Base-by-base conservation (phyloP, 2,888 invertebrate genomes). In the Epiblema foenella region DNA sequence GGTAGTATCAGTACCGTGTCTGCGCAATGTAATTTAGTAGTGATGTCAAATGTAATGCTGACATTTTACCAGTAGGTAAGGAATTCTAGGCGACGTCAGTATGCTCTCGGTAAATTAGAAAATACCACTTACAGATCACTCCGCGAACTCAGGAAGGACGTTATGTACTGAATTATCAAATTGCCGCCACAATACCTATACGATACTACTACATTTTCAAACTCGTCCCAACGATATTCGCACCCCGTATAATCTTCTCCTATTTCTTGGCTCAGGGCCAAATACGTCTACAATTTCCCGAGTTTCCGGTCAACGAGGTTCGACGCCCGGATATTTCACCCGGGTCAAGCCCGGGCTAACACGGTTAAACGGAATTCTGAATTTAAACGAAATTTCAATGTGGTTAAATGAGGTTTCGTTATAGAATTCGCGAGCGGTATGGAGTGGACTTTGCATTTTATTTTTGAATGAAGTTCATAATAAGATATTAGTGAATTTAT, bases 231-330 rank as follows among this genome's bases (percentile, higher is more conserved):
- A 33, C 8, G 18, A 24, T 9, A 42, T 57, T 58, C 42, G 4
- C 46, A 49, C 29, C 46, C 46, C 10, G 20, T 9, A 49, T 46
- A 60, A 60, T 24, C 29, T 46, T 49, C 46, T 60, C 60, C 18
- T 29, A 46, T 49, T 63, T 66, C 56, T 46, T 68, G 68, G 68
- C 56, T 9, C 56, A 17, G 37, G 33, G 68, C 68, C 68, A 68
- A 68, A 54, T 56, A 24, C 59, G 20, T 66, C 66, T 66, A 57
- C 65, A 57, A 65, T 65, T 65, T 56, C 42, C 65, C 68, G 60
- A n/a, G 4, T 15, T 17, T 9, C 68, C 46, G n/a, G 56, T 60
- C 18, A 29, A 29, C 56, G 37, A 24, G 54, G 60, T 56, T 59
- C 29, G 59, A 37, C 68, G 56, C 46, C 68, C 68, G 68, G 68